Evolutionary conservation across 2,888 invertebrate genomes (phyloP).

Genomic region (Standfussiana lucernea): DNA sequence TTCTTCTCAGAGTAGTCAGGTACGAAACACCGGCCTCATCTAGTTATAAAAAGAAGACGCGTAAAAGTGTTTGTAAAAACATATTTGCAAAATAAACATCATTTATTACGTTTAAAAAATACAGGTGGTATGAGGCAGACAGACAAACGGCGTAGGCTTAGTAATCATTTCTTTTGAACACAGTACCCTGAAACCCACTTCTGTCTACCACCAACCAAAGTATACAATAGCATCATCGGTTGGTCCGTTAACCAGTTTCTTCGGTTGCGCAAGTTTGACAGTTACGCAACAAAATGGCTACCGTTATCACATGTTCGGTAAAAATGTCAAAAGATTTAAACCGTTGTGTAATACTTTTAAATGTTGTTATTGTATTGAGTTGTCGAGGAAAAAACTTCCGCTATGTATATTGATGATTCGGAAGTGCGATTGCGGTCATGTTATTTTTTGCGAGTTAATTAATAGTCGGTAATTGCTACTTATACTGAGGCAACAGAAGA

Average conservation of each 20-base stretch:
- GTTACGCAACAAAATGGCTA: conserved; percentile 43
- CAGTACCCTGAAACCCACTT: conserved; percentile 11
- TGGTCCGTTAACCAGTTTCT: conserved; percentile 41
- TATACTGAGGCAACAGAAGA: no score
- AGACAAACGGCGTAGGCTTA: no score
- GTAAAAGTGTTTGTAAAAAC: no score
- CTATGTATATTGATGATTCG: not conserved
- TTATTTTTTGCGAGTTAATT: no score
- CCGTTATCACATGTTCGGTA: conserved; percentile 53
- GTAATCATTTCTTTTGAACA: no score
- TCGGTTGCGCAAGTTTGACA: conserved; percentile 37
- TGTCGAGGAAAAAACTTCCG: conserved; percentile 42
- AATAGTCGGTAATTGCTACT: no score
- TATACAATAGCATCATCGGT: conserved; percentile 42
- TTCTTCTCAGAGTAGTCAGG: no score
- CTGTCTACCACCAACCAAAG: conserved; percentile 17
- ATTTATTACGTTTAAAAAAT: no score
- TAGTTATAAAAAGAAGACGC: no score
- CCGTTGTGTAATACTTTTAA: conserved; percentile 56
- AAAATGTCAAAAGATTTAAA: conserved; percentile 51
- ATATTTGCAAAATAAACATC: no score
- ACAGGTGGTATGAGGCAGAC: no score
- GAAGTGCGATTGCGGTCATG: not conserved
- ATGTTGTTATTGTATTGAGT: conserved; percentile 44
- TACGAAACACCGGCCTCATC: no score